Base-by-base conservation (phyloP, 2,888 invertebrate genomes). In the Lasioglossum marginatum region DNA sequence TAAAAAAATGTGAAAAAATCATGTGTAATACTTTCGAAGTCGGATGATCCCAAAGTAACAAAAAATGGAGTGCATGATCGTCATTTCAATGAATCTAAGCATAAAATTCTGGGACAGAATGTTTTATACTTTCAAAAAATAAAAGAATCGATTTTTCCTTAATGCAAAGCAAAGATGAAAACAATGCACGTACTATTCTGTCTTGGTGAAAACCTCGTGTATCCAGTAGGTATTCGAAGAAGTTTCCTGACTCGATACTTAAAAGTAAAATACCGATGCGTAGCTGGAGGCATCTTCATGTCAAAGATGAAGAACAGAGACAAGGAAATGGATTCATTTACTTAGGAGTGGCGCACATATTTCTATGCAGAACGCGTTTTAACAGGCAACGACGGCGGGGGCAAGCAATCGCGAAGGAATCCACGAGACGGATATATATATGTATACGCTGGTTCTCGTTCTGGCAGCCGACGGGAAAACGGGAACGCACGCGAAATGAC, bases 401-500 rank as follows among this genome's bases (percentile, higher is more conserved):
- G 14, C 52, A 19, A 23, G 34, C 23, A 34, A 71, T n/a, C n/a
- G n/a, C 70, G 16, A 12, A 40, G 6, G 14, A 31, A 57, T 23
- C 27, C 43, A 23, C n/a, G 37, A 57, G 34, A 31, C 37, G 27
- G 34, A 57, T 37, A 27, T 16, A 52, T 23, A 6, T 48, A 52
- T 23, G 19, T 19, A 52, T 52, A 23, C 52, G 60, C 5, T 63
- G 27, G 27, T 52, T 68, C 37, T 73, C 31, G 77, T 37, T 45
- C 27, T 40, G 34, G 34, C 31, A 70, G 77, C 1, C 23, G 34
- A 23, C 52, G 40, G 37, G n/a, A 45, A 57, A 81, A 73, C 34
- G 66, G 57, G 68, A 82, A 83, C 57, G 72, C 34, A 68, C 57
- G 57, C 73, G 40, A 77, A 77, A 83, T 73, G 73, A 77, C 73